Conservation (phyloP, 2,797 vertebrate genomes). For the Bucorvus abyssinicus region DNA sequence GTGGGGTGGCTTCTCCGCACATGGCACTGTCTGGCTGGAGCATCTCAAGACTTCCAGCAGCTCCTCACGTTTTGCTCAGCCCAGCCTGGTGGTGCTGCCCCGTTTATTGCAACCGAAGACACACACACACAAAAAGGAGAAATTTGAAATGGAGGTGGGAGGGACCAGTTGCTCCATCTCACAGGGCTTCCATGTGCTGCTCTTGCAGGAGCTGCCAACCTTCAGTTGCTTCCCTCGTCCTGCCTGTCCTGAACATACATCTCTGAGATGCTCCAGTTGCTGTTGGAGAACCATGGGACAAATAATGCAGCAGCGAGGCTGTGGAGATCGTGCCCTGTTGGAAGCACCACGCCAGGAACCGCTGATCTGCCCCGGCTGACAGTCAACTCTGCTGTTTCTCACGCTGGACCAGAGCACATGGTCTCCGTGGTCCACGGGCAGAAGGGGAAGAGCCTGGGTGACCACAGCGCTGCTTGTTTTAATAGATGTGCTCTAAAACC, state of each 20-base stretch:
- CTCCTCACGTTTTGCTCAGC: neutral
- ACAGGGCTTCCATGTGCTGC: accelerated
- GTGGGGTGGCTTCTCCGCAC: neutral
- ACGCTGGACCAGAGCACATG: accelerated
- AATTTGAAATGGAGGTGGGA: neutral
- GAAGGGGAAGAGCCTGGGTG: neutral
- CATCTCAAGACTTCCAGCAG: neutral
- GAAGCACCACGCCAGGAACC: accelerated
- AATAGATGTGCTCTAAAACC: neutral
- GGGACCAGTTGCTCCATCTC: neutral
- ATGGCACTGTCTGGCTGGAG: accelerated
- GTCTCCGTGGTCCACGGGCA: neutral
- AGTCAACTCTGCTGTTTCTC: neutral
- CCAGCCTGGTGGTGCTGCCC: neutral
- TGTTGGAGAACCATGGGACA: neutral
- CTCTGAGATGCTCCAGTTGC: neutral
- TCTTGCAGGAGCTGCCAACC: neutral
- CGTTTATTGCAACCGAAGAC: neutral
- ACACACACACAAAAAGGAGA: accelerated
- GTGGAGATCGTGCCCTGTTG: accelerated
- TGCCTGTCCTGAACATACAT: accelerated
- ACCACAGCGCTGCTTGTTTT: neutral
- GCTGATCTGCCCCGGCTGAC: accelerated
- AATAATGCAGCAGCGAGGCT: neutral
- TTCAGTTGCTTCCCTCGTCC: neutral